phyloP scores from a whole-genome alignment of 1,140 invertebrate genomes.

The Sarcophaga peregrina region DNA sequence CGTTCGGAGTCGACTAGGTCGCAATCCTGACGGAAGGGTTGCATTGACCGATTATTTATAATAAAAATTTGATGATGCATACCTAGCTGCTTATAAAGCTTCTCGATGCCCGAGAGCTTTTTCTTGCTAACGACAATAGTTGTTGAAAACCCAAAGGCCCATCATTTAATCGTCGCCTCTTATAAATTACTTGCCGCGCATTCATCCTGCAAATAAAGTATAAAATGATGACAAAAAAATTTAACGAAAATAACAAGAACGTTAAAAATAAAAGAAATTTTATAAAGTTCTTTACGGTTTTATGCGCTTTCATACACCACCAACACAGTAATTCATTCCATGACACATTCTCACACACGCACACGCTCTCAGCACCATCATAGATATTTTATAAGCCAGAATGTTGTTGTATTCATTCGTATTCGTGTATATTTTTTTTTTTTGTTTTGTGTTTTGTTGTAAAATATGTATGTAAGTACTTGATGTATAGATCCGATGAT shows the following conservation, averaged over 20 bases:
- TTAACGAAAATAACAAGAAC: background rate
- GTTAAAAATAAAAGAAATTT: background rate
- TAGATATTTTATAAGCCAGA: conserved; percentile 23
- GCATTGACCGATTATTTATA: too few species aligned
- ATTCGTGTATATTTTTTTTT: too few species aligned
- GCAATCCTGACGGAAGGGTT: too few species aligned
- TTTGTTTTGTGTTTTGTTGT: background rate
- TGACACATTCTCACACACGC: background rate
- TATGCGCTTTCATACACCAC: background rate
- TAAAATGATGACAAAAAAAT: background rate
- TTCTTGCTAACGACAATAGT: background rate
- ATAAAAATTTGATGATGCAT: too few species aligned
- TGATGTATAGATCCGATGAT: conserved; percentile 39
- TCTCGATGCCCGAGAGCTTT: too few species aligned
- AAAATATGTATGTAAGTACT: conserved; percentile 27
- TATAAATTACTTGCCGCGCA: background rate
- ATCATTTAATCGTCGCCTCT: too few species aligned
- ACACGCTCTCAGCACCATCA: background rate
- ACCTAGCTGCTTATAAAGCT: too few species aligned
- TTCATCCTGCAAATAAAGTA: conserved; percentile 2
- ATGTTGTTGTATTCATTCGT: background rate
- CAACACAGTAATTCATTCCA: background rate
- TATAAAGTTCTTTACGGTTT: conserved; percentile 19
- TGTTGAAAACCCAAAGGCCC: background rate
- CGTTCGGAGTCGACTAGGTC: too few species aligned